Percentiles rank a stretch among this genome's conserved stretches.
Evolutionary conservation across 1,140 invertebrate genomes (phyloP).

Genomic region (Notospermus geniculatus): DNA sequence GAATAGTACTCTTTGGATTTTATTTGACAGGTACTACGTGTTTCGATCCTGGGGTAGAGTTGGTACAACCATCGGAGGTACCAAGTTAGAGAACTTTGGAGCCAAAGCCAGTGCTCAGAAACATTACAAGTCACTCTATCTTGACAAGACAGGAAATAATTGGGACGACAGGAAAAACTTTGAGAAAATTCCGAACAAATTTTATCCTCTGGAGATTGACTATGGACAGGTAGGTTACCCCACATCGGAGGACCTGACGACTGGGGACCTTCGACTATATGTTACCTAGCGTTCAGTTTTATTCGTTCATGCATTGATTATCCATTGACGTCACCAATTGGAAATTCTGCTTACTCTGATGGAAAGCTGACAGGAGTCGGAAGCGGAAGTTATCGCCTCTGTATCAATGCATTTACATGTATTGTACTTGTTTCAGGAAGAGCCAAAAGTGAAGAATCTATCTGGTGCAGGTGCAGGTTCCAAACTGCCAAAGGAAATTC

Average conservation of each 20-base stretch:
- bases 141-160: conserved; percentile 81
- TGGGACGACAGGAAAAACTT: conserved; percentile 73
- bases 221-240: conserved; percentile 64
- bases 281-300: too few species aligned
- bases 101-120: conserved; percentile 48
- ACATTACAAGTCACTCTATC: conserved; percentile 70
- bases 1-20: too few species aligned
- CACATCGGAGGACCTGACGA: too few species aligned
- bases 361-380: not conserved
- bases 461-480: conserved; percentile 58
- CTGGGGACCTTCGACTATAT: too few species aligned
- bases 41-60: conserved; percentile 94
- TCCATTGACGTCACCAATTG: too few species aligned
- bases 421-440: conserved; percentile 39
- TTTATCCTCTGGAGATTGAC: conserved; percentile 89
- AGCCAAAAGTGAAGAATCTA: conserved; percentile 47
- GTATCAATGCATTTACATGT: conserved; percentile 3
- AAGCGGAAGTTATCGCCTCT: not conserved
- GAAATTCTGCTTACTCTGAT: not conserved
- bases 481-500: conserved; percentile 72
- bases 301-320: too few species aligned
- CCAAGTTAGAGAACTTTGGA: conserved; percentile 67
- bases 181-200: conserved; percentile 74
- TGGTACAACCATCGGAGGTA: conserved; percentile 83
- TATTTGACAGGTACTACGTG: conserved; percentile 68